phyloP scores from a whole-genome alignment of 2,888 invertebrate species.

The Ferrisia virgata region DNA sequence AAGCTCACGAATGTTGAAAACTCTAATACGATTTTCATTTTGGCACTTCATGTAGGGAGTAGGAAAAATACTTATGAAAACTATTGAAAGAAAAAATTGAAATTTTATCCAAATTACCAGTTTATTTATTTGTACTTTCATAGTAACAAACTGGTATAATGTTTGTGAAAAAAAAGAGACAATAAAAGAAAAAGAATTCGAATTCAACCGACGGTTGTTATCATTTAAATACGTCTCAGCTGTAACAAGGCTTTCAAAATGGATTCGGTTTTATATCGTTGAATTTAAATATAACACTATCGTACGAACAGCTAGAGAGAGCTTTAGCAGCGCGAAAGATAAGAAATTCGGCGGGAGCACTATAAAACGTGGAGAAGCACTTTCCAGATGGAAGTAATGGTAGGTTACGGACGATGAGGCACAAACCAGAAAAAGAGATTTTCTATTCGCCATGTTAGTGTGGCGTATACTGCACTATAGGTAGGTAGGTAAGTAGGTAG shows the following conservation, averaged over 20 bases:
- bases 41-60: too few relatives aligned
- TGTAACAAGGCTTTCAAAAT: not conserved
- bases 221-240: conserved; percentile 15
- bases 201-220: not conserved
- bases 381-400: conserved; percentile 26
- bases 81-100: not conserved
- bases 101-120: not conserved
- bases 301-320: conserved; percentile 1
- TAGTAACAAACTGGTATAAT: not conserved
- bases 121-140: not conserved
- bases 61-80: too few relatives aligned
- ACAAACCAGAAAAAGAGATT: not conserved
- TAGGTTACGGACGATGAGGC: conserved; percentile 20
- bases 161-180: not conserved
- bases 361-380: conserved; percentile 16
- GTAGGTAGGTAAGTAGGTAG: not conserved
- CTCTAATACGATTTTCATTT: not conserved
- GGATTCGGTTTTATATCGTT: conserved; percentile 18
- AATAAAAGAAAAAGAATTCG: not conserved
- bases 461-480: too few relatives aligned
- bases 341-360: not conserved
- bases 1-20: too few relatives aligned
- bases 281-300: not conserved
- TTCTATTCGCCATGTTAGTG: not conserved
- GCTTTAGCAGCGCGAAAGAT: not conserved